Conservation (phyloP, 2,113 vertebrate genomes). For the Pluvialis apricaria region DNA sequence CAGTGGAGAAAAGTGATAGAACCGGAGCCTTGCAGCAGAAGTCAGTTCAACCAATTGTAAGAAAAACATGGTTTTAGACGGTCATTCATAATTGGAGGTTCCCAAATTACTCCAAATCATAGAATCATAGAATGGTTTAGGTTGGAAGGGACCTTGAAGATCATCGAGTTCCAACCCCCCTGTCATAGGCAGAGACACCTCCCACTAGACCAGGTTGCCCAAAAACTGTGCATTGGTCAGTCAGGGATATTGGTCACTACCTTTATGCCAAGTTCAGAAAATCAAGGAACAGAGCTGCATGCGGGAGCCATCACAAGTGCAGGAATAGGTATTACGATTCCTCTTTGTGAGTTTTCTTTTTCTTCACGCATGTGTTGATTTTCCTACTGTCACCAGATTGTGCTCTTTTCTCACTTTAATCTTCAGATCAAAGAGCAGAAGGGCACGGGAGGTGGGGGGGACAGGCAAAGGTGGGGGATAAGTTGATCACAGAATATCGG, state of each 20-base stretch:
- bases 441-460: neutral
- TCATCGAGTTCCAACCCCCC: too few species aligned
- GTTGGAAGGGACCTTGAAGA: too few species aligned
- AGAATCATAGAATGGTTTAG: too few species aligned
- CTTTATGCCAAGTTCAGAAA: neutral
- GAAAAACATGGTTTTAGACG: neutral
- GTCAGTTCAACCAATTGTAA: neutral
- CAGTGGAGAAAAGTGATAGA: neutral
- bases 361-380: neutral
- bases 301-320: neutral
- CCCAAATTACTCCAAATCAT: neutral
- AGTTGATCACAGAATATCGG: neutral
- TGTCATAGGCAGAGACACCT: too few species aligned
- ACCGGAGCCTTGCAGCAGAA: neutral
- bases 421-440: neutral
- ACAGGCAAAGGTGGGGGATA: neutral
- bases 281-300: neutral
- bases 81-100: neutral
- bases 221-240: neutral
- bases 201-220: too few species aligned
- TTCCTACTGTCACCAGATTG: neutral
- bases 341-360: neutral
- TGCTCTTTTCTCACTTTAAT: slow-evolving; percentile 7
- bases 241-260: neutral
- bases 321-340: neutral